These are phyloP conservation scores for Leptopilina boulardi DNA, from an alignment of 1,140 invertebrate genomes.

Conservation along the genomic window DNA sequence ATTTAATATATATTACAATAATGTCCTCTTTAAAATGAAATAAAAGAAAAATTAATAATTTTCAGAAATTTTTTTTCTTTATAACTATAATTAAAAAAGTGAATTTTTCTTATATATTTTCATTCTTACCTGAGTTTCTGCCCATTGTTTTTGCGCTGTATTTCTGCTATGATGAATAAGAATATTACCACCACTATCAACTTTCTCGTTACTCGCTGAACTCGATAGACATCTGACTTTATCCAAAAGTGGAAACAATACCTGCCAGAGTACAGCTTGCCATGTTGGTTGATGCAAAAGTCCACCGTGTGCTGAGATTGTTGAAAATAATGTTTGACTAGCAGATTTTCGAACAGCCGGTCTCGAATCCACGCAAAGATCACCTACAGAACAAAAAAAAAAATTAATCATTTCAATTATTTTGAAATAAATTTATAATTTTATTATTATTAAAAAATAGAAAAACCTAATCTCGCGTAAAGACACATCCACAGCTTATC, in stretches of 20 bases:
- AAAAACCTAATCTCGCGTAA: constrained; percentile 86
- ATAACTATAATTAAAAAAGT: constrained; percentile 23
- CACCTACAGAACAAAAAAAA: constrained; percentile 76
- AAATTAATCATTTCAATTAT: background rate
- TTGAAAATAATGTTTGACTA: constrained; percentile 98
- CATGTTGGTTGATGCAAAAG: constrained; percentile 91
- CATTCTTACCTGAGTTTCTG: constrained; percentile 92
- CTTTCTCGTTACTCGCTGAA: constrained; percentile 95
- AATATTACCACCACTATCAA: constrained; percentile 94
- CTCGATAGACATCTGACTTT: constrained; percentile 93
- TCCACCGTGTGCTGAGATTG: constrained; percentile 95
- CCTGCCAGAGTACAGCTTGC: constrained; percentile 93
- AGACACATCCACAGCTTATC: constrained; percentile 97
- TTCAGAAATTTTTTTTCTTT: constrained; percentile 7
- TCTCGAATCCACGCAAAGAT: constrained; percentile 95
- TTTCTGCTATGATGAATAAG: constrained; percentile 99
- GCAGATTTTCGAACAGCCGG: constrained; percentile 98
- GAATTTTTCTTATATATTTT: background rate
- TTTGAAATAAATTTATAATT: background rate
- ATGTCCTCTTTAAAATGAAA: background rate
- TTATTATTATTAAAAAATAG: constrained; percentile 18
- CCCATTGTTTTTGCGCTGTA: constrained; percentile 99
- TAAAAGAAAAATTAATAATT: constrained; percentile 22
- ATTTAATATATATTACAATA: too few species aligned
- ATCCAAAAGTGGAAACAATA: constrained; percentile 96